These are phyloP conservation scores for Drosophila oshimai DNA, from an alignment of 1,140 invertebrate species.

Conservation along the genomic window DNA sequence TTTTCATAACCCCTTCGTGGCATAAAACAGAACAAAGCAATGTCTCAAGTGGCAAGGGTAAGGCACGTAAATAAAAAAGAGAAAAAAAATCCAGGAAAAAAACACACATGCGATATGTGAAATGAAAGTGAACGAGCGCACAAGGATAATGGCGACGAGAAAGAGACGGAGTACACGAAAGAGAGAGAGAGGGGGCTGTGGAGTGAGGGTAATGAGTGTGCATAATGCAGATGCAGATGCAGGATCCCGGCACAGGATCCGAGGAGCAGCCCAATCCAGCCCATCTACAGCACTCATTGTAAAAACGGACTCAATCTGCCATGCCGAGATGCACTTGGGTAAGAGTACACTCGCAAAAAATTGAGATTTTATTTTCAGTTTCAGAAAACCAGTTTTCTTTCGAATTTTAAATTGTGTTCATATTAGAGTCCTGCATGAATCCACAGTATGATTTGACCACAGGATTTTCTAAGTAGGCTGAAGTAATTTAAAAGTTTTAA, in stretches of 20 bases:
- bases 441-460: too few species aligned
- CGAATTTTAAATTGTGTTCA: too few species aligned
- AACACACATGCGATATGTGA: slow-evolving; percentile 54
- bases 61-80: slow-evolving; percentile 46
- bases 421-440: too few species aligned
- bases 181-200: slow-evolving; percentile 4
- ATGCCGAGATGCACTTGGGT: slow-evolving; percentile 30
- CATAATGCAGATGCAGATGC: slow-evolving; percentile 64
- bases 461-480: too few species aligned
- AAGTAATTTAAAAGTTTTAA: too few species aligned
- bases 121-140: slow-evolving; percentile 80
- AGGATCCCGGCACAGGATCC: slow-evolving; percentile 10
- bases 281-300: slow-evolving; percentile 55
- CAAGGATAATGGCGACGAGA: slow-evolving; percentile 67
- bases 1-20: slow-evolving; percentile 67
- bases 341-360: neutral
- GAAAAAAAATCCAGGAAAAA: slow-evolving; percentile 25
- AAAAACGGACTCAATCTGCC: slow-evolving; percentile 74
- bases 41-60: slow-evolving; percentile 80
- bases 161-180: neutral
- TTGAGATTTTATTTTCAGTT: neutral
- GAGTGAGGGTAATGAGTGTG: slow-evolving; percentile 74
- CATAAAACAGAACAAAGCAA: slow-evolving; percentile 71
- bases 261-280: slow-evolving; percentile 28
- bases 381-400: too few species aligned